A percentile compares a stretch with the other conserved stretches of the same genome.
Conservation (phyloP, 2,797 vertebrate genomes). For the Propithecus perrieri region DNA sequence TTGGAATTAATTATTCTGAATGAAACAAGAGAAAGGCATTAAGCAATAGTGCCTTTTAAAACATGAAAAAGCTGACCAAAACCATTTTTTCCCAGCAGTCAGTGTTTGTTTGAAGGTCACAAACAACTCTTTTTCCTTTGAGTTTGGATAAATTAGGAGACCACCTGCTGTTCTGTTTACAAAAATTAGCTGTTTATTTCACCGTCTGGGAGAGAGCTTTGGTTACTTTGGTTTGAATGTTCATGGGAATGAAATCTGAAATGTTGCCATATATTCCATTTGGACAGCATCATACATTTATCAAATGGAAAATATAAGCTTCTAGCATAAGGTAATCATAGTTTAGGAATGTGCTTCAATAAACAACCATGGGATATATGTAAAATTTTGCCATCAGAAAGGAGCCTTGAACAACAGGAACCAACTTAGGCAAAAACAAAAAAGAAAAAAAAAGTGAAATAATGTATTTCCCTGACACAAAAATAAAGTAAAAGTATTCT, state of each 20-base stretch:
- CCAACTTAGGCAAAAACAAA: neutral
- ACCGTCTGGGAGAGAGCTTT: slow-evolving; percentile 31
- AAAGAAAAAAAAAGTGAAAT: neutral
- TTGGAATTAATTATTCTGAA: slow-evolving; percentile 14
- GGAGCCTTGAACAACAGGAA: neutral
- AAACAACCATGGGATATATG: neutral
- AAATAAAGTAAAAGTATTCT: neutral
- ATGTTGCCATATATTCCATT: slow-evolving; percentile 39
- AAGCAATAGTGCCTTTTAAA: neutral
- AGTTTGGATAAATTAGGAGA: slow-evolving; percentile 17
- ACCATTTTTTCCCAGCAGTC: neutral
- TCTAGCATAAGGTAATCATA: slow-evolving; percentile 4
- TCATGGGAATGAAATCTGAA: slow-evolving; percentile 52
- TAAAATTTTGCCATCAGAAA: slow-evolving; percentile 1
- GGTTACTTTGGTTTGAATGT: slow-evolving; percentile 49
- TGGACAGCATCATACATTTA: slow-evolving; percentile 40
- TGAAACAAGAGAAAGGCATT: neutral
- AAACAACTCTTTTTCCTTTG: slow-evolving; percentile 1
- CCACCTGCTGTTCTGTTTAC: slow-evolving; percentile 42
- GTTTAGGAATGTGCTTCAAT: neutral
- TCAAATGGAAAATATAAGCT: slow-evolving; percentile 7
- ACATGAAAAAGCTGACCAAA: neutral
- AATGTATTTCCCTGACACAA: neutral
- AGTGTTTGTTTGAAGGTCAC: slow-evolving; percentile 16
- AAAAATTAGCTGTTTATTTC: slow-evolving; percentile 56